These are phyloP conservation scores for Pelodiscus sinensis DNA, from an alignment of 2,113 vertebrate genomes.

Conservation along the genomic window DNA sequence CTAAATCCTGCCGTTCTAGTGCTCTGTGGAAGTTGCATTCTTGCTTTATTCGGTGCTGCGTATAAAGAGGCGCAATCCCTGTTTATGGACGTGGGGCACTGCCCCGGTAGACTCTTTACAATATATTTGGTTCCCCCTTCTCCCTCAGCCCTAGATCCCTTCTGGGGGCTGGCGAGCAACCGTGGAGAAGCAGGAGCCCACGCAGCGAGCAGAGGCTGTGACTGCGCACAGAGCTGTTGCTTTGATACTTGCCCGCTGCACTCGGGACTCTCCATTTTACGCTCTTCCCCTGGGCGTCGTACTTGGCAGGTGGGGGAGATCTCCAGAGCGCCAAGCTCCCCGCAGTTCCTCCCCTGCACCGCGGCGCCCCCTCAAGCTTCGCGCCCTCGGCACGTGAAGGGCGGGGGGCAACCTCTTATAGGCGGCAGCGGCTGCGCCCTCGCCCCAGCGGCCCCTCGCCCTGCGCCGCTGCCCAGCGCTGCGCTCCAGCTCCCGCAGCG, in stretches of 20 bases:
- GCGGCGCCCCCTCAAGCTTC: not conserved
- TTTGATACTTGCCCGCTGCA: not conserved
- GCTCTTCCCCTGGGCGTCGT: no score
- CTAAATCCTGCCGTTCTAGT: not conserved
- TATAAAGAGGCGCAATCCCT: not conserved
- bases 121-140: not conserved
- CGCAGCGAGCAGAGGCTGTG: not conserved
- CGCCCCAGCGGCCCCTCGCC: not conserved
- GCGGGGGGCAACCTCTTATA: not conserved
- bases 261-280: not conserved
- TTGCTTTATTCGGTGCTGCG: not conserved
- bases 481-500: not conserved
- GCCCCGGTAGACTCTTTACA: not conserved
- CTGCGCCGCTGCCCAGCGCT: rapidly evolving
- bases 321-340: not conserved
- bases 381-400: not conserved
- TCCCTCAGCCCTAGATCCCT: not conserved
- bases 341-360: not conserved
- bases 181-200: not conserved
- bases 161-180: not conserved
- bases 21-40: not conserved
- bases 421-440: constrained; percentile 44
- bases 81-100: not conserved
- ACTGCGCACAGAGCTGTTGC: no score
- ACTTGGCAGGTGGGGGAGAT: no score